Percentiles rank a stretch among this genome's conserved stretches.
Evolutionary conservation across 2,888 invertebrate genomes (phyloP).

Genomic region (Hermaeophaga mercurialis): DNA sequence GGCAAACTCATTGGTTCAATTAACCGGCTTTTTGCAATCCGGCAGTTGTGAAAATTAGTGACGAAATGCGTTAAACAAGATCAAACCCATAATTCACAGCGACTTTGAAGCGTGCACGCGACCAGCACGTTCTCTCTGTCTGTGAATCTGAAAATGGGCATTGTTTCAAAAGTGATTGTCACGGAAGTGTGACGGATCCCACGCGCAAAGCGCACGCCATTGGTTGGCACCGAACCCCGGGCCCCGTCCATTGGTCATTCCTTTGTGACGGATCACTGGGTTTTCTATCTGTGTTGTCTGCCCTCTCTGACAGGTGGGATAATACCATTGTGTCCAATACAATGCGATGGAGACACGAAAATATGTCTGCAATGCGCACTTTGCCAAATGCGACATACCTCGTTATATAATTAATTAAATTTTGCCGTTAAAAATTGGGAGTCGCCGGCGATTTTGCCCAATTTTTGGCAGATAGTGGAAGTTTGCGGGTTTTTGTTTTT

Average conservation of each 20-base stretch:
- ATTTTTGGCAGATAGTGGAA: no score
- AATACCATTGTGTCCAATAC: slow-evolving; percentile 43
- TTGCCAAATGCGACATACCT: slow-evolving; percentile 26
- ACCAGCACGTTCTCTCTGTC: slow-evolving; percentile 17
- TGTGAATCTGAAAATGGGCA: slow-evolving; percentile 34
- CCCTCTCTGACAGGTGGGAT: slow-evolving; percentile 54
- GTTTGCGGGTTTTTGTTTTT: no score
- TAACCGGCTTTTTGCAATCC: no score
- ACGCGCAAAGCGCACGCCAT: slow-evolving; percentile 54
- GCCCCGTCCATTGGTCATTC: slow-evolving; percentile 51
- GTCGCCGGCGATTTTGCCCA: no score
- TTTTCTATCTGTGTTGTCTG: slow-evolving; percentile 46
- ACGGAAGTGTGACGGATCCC: slow-evolving; percentile 51
- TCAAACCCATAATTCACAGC: background rate
- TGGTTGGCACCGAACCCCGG: slow-evolving; percentile 50
- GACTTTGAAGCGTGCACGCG: background rate
- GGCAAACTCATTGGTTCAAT: no score
- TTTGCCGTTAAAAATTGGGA: no score
- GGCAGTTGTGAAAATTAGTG: background rate
- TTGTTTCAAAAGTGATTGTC: slow-evolving; percentile 42
- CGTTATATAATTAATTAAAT: no score
- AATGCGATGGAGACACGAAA: slow-evolving; percentile 51
- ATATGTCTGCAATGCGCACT: slow-evolving; percentile 28
- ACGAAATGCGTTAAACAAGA: background rate
- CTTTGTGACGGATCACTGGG: slow-evolving; percentile 52